Evolutionary conservation across 1,140 invertebrate species (phyloP).

Genomic region (Achatina immaculata): DNA sequence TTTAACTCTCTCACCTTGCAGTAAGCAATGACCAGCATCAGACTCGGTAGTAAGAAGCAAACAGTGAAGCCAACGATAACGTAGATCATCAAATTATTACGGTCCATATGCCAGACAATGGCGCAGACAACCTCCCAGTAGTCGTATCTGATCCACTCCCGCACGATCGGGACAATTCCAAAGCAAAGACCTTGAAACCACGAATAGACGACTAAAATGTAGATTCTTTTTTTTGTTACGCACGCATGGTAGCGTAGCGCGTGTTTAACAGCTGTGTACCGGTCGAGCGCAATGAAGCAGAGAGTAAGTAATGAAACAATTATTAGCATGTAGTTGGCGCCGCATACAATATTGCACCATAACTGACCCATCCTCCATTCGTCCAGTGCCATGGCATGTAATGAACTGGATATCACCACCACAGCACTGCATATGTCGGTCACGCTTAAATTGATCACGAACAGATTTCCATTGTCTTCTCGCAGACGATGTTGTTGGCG

Average conservation of each 20-base stretch:
- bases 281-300: constrained; percentile 67
- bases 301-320: constrained; percentile 70
- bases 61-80: constrained; percentile 67
- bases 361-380: constrained; percentile 46
- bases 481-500: constrained; percentile 44
- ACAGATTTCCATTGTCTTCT: constrained; percentile 60
- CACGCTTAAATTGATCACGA: constrained; percentile 65
- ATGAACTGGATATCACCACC: constrained; percentile 62
- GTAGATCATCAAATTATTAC: constrained; percentile 55
- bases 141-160: constrained; percentile 68
- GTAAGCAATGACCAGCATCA: constrained; percentile 61
- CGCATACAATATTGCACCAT: constrained; percentile 63
- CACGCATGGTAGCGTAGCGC: constrained; percentile 57
- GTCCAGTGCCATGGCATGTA: constrained; percentile 53
- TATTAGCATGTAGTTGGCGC: constrained; percentile 68
- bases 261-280: constrained; percentile 62
- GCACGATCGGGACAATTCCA: constrained; percentile 54
- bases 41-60: constrained; percentile 66
- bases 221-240: constrained; percentile 50
- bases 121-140: constrained; percentile 70
- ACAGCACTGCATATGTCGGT: constrained; percentile 63
- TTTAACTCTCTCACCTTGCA: constrained; percentile 42
- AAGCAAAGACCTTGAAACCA: constrained; percentile 65
- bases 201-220: constrained; percentile 49
- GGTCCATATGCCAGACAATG: constrained; percentile 65